A percentile compares a stretch with the other conserved stretches of the same genome.
phyloP scores from a whole-genome alignment of 2,113 vertebrate genomes.

The Micronycteris hirsuta region DNA sequence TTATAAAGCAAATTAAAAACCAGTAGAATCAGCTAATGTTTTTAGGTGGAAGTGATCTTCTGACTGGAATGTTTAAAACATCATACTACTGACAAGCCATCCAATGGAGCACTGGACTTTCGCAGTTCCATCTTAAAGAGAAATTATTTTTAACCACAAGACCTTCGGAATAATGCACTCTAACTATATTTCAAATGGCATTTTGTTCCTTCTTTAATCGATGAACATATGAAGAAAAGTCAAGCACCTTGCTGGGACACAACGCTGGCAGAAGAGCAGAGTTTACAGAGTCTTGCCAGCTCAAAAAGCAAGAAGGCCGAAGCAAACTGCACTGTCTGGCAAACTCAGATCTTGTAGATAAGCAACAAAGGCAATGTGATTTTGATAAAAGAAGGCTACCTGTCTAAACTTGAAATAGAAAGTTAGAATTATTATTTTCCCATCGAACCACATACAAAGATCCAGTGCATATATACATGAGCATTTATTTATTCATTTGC shows the following conservation, averaged over 20 bases:
- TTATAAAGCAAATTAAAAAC: neutral
- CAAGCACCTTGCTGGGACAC: neutral
- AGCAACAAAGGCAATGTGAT: neutral
- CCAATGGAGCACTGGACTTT: neutral
- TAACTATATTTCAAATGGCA: neutral
- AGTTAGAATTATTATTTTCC: neutral
- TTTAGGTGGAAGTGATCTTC: neutral
- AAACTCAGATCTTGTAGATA: neutral
- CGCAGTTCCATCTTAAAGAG: neutral
- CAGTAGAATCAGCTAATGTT: neutral
- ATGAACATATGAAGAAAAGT: neutral
- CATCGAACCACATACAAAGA: neutral
- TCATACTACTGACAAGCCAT: slow-evolving; percentile 19
- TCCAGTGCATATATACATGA: neutral
- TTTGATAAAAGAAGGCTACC: neutral
- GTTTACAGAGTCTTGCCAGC: neutral
- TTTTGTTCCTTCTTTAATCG: neutral
- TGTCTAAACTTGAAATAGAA: neutral
- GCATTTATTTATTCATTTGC: neutral
- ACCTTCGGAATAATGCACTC: neutral
- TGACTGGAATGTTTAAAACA: slow-evolving; percentile 18
- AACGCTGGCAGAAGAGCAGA: neutral
- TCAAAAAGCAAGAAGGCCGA: neutral
- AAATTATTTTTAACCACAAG: slow-evolving; percentile 3
- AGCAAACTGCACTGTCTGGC: neutral